Evolutionary conservation across 2,113 vertebrate species (phyloP).

Genomic region (Dicerorhinus sumatrensis): DNA sequence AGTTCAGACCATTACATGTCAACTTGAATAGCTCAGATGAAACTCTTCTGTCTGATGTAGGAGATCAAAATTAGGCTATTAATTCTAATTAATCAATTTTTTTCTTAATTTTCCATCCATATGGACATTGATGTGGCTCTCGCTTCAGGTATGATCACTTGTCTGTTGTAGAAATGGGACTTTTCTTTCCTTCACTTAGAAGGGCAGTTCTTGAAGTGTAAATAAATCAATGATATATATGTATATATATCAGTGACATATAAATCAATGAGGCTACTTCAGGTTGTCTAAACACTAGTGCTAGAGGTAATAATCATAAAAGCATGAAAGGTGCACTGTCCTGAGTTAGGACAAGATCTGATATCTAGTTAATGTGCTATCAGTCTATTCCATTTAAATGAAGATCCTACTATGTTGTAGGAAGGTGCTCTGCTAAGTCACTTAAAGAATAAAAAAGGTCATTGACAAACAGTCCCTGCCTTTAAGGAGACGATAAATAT

Average conservation of each 20-base stretch:
- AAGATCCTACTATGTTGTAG: not conserved
- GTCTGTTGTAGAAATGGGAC: not conserved
- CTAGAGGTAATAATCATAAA: not conserved
- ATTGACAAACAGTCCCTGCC: not conserved
- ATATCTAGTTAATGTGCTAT: not conserved
- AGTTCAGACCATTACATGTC: not conserved
- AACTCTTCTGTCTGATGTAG: not conserved
- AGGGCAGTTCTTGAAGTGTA: not conserved
- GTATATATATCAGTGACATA: not conserved
- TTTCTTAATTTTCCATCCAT: not conserved
- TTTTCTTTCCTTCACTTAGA: not conserved
- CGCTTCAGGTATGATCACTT: not conserved
- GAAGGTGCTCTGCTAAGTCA: not conserved
- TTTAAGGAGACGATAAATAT: slow-evolving; percentile 23
- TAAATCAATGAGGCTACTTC: not conserved
- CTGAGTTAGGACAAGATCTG: not conserved
- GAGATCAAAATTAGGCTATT: not conserved
- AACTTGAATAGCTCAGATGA: not conserved
- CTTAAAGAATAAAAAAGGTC: not conserved
- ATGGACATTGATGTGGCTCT: not conserved
- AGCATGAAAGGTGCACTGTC: not conserved
- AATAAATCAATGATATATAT: not conserved
- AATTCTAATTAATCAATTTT: slow-evolving; percentile 3
- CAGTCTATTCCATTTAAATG: not conserved
- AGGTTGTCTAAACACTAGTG: not conserved